Base-by-base conservation (phyloP, 2,888 invertebrate species). In the Tolmerus cingulatus region DNA sequence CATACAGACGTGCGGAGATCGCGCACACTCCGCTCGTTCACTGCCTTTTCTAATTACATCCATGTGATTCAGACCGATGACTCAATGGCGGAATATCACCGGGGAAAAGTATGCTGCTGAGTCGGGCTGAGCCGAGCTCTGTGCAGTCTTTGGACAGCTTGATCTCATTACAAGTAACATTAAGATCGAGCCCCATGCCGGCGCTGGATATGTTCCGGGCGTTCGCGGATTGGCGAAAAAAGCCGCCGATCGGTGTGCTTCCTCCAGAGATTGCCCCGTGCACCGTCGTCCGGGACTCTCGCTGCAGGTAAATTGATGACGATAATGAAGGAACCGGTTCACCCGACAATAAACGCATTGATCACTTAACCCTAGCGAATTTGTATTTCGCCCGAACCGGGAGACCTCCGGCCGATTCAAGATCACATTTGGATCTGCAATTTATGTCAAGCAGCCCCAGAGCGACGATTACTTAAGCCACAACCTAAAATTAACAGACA, bases 51-150 rank as follows among this genome's bases (percentile, higher is more conserved):
- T 86, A 86, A 86, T 86, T 86, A 86, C 86, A 86, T 86, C 51
- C 77, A 77, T 86, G 86, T 86, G 86, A 86, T 86, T 86, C 86
- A 86, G 86, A 86, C 34, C 77, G 86, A 86, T 86, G 86, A 86
- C 74, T 86, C 86, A 86, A 55, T 51, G 77, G 86, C 77, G 37
- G 5, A 30, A 77, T 77, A 86, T 76, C 51, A 23, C 77, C 34
- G 74, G 19, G 55, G 37, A 76, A 77, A 86, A 43, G 46, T 74
- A 30, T 51, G 14, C 55, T 55, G 51, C 19, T 74, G 27, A 66
- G 66, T 27, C 27, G 66, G 55, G 9, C 19, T 55, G 55, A 55
- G 19, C 55, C 19, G 8, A 1, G 27, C 16, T 85, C 8, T 85
- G 46, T 46, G 23, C 46, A 74, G 66, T 66, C 66, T 66, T 46